Percentiles rank a stretch among this genome's conserved stretches.
phyloP scores from a whole-genome alignment of 2,797 vertebrate species.

The Aldrovandia affinis region DNA sequence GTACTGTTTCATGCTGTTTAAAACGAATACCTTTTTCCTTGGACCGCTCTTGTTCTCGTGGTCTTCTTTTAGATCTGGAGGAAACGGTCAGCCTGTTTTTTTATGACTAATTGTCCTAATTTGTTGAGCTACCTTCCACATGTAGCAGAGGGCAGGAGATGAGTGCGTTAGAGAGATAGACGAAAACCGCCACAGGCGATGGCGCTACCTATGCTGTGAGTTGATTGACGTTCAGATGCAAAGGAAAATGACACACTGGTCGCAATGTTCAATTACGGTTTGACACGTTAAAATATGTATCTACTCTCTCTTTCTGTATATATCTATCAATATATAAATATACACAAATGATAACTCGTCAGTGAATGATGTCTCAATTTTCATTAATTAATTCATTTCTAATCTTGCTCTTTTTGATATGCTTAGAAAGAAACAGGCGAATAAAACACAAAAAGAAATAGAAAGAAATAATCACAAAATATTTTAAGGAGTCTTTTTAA shows the following conservation, averaged over 20 bases:
- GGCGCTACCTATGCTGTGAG: not conserved
- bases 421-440: not conserved
- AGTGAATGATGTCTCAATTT: not conserved
- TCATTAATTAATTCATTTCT: not conserved
- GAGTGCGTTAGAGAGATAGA: not conserved
- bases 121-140: not conserved
- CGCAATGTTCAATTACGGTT: too few species aligned
- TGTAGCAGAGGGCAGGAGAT: not conserved
- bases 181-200: not conserved
- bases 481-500: not conserved
- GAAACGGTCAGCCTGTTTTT: not conserved
- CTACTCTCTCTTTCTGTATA: too few species aligned
- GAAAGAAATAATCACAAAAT: constrained; percentile 5
- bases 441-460: not conserved
- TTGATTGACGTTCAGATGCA: not conserved
- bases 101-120: not conserved
- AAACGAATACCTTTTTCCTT: not conserved
- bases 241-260: not conserved
- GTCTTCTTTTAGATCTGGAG: not conserved
- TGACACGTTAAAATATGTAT: too few species aligned
- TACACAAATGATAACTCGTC: too few species aligned
- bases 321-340: too few species aligned
- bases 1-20: too few species aligned
- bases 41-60: not conserved
- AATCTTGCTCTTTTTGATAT: not conserved